Evolutionary conservation across 2,797 vertebrate species (phyloP), one percentile per base, ranked within the genome.

Genomic region (Dendrocincla fuliginosa): DNA sequence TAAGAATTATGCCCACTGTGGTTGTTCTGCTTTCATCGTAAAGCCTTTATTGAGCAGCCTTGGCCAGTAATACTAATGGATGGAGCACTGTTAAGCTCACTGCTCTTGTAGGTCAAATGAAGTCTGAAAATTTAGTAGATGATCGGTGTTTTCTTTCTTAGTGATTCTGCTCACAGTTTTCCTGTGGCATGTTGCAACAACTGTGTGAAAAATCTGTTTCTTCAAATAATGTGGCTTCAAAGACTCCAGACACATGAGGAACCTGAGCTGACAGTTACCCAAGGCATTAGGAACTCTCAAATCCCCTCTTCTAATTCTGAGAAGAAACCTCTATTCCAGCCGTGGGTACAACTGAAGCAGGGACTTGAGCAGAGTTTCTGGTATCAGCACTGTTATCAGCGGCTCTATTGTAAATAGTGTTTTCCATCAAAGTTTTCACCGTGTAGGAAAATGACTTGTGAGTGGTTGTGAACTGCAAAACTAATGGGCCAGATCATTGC

Each of bases 41-140:
- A 96, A 97, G 84, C 68, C 75, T 93, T 94, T 96, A 89, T 75
- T 57, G 95, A 95, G 27, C 90, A 94, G 75, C 77, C 57, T 69
- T 75, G 74, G 82, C 87, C 75, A 83, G 61, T 75, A 87, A 79
- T 93, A 50, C 69, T 84, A 90, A 92, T 74, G 59, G 83, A 85
- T 67, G 41, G 59, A 53, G 16, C 41, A 55, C 63, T 67, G 6
- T 82, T 84, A 78, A 78, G 49, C 30, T 32, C 41, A 8, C 37
- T 79, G 52, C 88, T 95, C 69, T 47, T 85, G 49, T 30, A 63
- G 79, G 93, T 91, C 81, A 77, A 56, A 75, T 20, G 46, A 79
- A 91, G 65, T 52, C 67, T 75, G 53, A 55, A 53, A 60, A 70
- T 84, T 80, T 82, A 78, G 20, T 32, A 28, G 39, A 30, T 44